A percentile compares a stretch with the other conserved stretches of the same genome.
Conservation (phyloP, 2,797 vertebrate genomes). For the Leptodactylus fallax region DNA sequence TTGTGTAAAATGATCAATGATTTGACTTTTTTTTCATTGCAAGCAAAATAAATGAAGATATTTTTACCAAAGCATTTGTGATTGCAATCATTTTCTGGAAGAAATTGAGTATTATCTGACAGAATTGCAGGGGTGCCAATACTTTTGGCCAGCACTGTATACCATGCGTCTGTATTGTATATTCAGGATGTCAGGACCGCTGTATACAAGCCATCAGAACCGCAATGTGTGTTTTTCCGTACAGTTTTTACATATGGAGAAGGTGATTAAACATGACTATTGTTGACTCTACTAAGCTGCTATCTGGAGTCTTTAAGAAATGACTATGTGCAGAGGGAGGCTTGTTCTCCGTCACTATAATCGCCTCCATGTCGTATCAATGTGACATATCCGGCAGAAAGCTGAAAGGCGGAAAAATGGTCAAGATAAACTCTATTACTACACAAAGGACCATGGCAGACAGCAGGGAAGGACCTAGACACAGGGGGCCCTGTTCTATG, state of each 20-base stretch:
- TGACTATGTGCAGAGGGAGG: not conserved
- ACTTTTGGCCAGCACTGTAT: no score
- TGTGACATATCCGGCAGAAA: not conserved
- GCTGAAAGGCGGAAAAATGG: not conserved
- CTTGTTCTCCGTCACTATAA: constrained; percentile 13
- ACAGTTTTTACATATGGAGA: not conserved
- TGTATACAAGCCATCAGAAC: not conserved
- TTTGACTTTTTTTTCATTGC: no score
- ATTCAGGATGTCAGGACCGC: not conserved
- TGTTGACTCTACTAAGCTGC: not conserved
- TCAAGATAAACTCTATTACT: constrained; percentile 3
- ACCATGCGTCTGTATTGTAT: not conserved
- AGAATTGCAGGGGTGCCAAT: no score
- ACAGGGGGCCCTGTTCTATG: not conserved
- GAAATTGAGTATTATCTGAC: no score
- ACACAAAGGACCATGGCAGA: not conserved
- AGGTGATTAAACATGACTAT: not conserved
- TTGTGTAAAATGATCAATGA: no score
- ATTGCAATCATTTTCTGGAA: no score
- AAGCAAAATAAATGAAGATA: no score
- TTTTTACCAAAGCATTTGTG: no score
- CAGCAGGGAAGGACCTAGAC: no score
- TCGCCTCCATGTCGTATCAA: not conserved
- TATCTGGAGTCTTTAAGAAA: not conserved
- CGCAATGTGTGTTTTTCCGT: not conserved